Evolutionary conservation across 2,797 vertebrate species (phyloP).

Genomic region (Nyctibius grandis): DNA sequence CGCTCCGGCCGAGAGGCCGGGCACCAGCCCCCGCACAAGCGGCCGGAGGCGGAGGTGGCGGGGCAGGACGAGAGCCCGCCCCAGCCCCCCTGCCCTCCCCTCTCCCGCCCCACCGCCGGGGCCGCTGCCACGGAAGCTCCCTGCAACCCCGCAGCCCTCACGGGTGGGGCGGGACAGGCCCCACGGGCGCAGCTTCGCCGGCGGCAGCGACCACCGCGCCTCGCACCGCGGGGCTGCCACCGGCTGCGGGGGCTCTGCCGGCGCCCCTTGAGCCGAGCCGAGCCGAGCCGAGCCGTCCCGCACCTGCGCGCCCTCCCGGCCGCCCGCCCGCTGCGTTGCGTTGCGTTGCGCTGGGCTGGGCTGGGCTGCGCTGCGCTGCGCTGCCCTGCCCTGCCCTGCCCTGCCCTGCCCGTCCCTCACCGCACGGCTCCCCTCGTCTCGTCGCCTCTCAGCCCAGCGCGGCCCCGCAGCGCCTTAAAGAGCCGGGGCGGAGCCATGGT

Average conservation of each 20-base stretch:
- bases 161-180: neutral
- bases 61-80: neutral
- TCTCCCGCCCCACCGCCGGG: neutral
- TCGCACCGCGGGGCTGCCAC: neutral
- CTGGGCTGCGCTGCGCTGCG: too few species aligned
- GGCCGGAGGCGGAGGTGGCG: neutral
- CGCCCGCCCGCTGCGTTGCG: too few species aligned
- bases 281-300: too few species aligned
- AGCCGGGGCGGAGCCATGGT: neutral
- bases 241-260: neutral
- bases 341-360: too few species aligned
- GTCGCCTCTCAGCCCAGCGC: fast-evolving
- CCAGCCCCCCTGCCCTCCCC: neutral
- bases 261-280: too few species aligned
- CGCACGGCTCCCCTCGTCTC: fast-evolving
- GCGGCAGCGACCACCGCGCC: neutral
- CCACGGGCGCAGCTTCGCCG: neutral
- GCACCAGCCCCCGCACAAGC: neutral
- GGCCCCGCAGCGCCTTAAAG: neutral
- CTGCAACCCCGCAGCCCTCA: neutral
- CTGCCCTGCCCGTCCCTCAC: neutral
- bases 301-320: too few species aligned
- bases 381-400: too few species aligned
- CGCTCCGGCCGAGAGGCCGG: too few species aligned
- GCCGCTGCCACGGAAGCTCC: neutral